Conservation (phyloP, 2,113 vertebrate species). For the Haemorhous mexicanus region DNA sequence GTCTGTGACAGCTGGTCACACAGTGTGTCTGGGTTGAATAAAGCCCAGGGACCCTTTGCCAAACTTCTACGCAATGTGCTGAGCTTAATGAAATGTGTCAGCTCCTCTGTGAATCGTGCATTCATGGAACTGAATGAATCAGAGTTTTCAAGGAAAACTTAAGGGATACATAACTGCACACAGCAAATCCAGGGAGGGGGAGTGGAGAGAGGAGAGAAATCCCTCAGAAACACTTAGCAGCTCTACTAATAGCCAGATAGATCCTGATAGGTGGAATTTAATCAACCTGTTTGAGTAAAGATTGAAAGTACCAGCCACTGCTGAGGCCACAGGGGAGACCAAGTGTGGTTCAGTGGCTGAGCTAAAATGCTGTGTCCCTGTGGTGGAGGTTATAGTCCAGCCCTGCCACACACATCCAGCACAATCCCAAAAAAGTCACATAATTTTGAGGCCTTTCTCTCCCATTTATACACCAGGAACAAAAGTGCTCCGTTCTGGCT, state of each 20-base stretch:
- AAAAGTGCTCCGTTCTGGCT: not conserved
- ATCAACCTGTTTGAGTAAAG: not conserved
- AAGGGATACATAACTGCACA: not conserved
- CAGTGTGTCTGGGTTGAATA: constrained; percentile 56
- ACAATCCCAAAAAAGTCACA: not conserved
- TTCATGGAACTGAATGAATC: constrained; percentile 49
- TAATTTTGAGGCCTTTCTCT: not conserved
- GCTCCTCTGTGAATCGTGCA: constrained; percentile 23
- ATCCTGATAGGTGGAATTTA: not conserved
- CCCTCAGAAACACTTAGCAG: not conserved
- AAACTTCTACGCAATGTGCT: constrained; percentile 35
- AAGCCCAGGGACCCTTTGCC: constrained; percentile 36
- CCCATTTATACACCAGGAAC: not conserved
- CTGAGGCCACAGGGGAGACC: not conserved
- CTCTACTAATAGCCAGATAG: not conserved
- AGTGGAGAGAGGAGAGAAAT: not conserved
- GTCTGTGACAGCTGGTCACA: constrained; percentile 50
- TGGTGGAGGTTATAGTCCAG: not conserved
- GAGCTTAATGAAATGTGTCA: constrained; percentile 62
- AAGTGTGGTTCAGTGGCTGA: not conserved
- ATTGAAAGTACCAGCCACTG: not conserved
- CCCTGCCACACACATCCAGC: not conserved
- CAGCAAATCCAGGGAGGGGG: not conserved
- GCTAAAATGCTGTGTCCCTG: not conserved
- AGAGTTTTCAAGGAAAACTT: constrained; percentile 50